A percentile compares a stretch with the other conserved stretches of the same genome.
These are phyloP conservation scores for Sesamia nonagrioides DNA, from an alignment of 1,140 invertebrate genomes.

Conservation along the genomic window DNA sequence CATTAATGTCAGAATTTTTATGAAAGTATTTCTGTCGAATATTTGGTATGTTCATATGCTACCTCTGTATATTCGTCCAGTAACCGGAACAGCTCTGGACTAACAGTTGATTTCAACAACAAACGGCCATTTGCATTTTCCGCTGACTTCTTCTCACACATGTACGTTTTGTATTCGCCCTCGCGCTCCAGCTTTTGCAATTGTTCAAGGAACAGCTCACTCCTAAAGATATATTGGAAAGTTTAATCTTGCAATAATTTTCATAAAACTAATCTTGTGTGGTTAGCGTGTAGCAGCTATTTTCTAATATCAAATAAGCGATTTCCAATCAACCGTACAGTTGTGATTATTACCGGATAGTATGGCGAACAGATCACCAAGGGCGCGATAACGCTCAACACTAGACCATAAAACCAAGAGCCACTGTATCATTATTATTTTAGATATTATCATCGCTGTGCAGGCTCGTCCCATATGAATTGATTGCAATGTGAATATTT, in stretches of 20 bases:
- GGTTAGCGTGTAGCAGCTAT: conserved; percentile 15
- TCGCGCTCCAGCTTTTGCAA: conserved; percentile 19
- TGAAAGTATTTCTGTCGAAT: background rate
- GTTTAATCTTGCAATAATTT: background rate
- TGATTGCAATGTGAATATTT: background rate
- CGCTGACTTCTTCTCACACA: conserved; percentile 26
- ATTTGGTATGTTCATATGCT: conserved; percentile 1
- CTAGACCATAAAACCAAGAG: background rate
- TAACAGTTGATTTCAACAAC: conserved; percentile 33
- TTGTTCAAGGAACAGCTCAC: conserved; percentile 11
- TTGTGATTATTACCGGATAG: background rate
- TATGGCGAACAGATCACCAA: background rate
- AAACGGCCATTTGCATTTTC: conserved; percentile 18
- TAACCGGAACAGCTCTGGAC: conserved; percentile 24
- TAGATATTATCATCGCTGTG: conserved; percentile 10
- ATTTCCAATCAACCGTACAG: background rate
- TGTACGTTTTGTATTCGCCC: conserved; percentile 7
- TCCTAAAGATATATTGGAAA: conserved; percentile 1
- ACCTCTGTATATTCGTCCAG: conserved; percentile 42
- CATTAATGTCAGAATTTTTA: conserved; percentile 1
- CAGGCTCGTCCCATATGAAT: background rate
- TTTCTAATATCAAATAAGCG: conserved; percentile 18
- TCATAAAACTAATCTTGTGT: background rate
- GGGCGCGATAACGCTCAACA: background rate
- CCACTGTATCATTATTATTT: background rate